Percentiles rank a stretch among this genome's conserved stretches.
phyloP scores from a whole-genome alignment of 1,140 invertebrate genomes.

The Leptestheria dahalacensis region DNA sequence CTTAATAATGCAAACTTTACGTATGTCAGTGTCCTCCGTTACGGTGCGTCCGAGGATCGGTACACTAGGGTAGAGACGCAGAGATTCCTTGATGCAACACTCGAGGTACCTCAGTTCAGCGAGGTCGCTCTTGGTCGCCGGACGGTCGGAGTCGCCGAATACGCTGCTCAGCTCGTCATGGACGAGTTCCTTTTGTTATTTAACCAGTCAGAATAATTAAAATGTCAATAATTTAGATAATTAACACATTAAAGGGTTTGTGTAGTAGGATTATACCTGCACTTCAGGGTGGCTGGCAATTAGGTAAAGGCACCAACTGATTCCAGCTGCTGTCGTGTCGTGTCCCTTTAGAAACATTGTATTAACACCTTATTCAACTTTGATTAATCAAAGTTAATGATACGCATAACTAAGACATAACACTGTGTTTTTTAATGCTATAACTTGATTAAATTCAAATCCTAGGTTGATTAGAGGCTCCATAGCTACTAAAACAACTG shows the following conservation, averaged over 20 bases:
- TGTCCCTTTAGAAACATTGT: slow-evolving; percentile 34
- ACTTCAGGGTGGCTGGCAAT: slow-evolving; percentile 34
- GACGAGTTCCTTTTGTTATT: slow-evolving; percentile 19
- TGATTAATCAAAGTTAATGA: neutral
- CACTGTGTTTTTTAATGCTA: neutral
- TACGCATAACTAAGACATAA: neutral
- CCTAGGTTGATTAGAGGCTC: no score
- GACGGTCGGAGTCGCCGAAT: slow-evolving; percentile 23
- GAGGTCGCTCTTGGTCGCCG: slow-evolving; percentile 34
- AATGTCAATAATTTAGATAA: neutral
- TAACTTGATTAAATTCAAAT: no score
- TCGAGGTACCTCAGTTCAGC: slow-evolving; percentile 49
- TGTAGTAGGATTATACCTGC: slow-evolving; percentile 26
- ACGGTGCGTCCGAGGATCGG: slow-evolving; percentile 39
- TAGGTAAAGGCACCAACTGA: slow-evolving; percentile 36
- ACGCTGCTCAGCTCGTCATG: slow-evolving; percentile 26
- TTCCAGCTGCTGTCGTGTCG: slow-evolving; percentile 38
- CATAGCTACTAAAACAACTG: no score
- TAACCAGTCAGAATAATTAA: no score
- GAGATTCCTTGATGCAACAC: slow-evolving; percentile 49
- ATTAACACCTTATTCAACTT: neutral
- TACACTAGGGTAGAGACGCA: slow-evolving; percentile 47
- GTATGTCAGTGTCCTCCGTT: slow-evolving; percentile 30
- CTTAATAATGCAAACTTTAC: slow-evolving; percentile 19
- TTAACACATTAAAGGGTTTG: neutral